phyloP scores from a whole-genome alignment of 2,888 invertebrate species.

The Monopis laevigella region DNA sequence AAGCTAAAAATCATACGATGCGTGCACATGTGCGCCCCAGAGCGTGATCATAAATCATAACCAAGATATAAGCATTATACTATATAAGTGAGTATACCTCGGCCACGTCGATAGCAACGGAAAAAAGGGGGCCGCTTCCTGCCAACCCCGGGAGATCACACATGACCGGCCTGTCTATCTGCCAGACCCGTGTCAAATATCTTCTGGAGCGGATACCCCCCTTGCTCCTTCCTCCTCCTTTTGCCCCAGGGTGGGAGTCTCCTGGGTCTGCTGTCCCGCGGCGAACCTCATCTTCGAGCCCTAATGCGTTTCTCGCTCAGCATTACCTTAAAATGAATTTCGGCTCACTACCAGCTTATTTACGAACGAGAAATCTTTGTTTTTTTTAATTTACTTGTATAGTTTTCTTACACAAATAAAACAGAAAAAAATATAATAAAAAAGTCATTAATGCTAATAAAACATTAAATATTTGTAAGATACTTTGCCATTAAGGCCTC shows the following conservation, averaged over 20 bases:
- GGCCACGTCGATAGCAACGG: constrained; percentile 54
- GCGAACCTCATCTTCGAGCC: constrained; percentile 65
- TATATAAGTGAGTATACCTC: constrained; percentile 1
- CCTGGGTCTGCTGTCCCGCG: constrained; percentile 64
- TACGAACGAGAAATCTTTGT: too few species aligned
- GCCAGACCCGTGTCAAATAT: constrained; percentile 69
- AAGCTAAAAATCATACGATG: constrained; percentile 43
- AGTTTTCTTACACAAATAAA: too few species aligned
- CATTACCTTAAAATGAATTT: constrained; percentile 58
- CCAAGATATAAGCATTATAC: constrained; percentile 29
- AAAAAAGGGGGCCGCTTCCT: constrained; percentile 59
- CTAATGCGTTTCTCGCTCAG: constrained; percentile 58
- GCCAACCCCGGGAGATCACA: constrained; percentile 55
- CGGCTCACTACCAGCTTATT: too few species aligned
- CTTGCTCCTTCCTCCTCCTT: constrained; percentile 28
- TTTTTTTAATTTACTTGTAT: too few species aligned
- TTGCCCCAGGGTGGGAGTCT: constrained; percentile 47
- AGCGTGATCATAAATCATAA: constrained; percentile 56
- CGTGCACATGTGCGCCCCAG: constrained; percentile 55
- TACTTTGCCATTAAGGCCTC: too few species aligned
- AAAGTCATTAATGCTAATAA: too few species aligned
- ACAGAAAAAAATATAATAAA: too few species aligned
- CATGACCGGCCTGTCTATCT: constrained; percentile 68
- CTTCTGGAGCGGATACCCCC: constrained; percentile 65
- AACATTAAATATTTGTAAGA: too few species aligned